phyloP scores from a whole-genome alignment of 2,888 invertebrate species.

The Philonicus albiceps region DNA sequence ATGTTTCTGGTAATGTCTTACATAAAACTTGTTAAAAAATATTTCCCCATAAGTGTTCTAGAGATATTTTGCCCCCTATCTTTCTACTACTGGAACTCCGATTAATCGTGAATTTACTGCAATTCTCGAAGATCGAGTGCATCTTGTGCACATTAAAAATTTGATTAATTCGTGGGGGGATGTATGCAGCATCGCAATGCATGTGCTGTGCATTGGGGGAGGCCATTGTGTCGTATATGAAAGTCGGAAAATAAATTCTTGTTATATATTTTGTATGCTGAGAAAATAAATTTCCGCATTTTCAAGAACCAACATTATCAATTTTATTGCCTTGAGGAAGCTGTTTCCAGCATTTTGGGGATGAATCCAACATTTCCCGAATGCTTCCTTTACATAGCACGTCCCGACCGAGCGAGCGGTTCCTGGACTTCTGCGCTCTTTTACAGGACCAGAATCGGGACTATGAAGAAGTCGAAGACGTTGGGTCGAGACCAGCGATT shows the following conservation, averaged over 20 bases:
- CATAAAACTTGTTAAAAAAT: not conserved
- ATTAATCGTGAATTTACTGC: not conserved
- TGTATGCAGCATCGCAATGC: not conserved
- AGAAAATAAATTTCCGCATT: not conserved
- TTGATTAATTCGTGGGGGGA: not conserved
- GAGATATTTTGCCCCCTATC: not conserved
- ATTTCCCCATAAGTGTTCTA: not conserved
- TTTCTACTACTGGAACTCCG: not conserved
- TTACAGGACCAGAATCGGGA: not conserved
- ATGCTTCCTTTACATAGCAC: constrained; percentile 23
- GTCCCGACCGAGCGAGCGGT: not conserved
- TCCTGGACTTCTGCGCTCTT: not conserved
- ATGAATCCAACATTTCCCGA: constrained; percentile 20
- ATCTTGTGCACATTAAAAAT: not conserved
- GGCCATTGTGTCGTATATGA: not conserved
- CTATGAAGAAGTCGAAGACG: not conserved
- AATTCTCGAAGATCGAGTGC: not conserved
- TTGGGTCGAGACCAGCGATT: too few species aligned
- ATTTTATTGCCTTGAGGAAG: constrained; percentile 38
- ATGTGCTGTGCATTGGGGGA: not conserved
- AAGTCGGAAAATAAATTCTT: not conserved
- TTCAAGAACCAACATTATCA: constrained; percentile 33
- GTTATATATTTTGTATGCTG: not conserved
- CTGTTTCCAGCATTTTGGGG: constrained; percentile 23
- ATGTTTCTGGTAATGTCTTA: not conserved